These are phyloP conservation scores for Phasia obesa DNA, from an alignment of 2,888 invertebrate genomes.

Conservation along the genomic window DNA sequence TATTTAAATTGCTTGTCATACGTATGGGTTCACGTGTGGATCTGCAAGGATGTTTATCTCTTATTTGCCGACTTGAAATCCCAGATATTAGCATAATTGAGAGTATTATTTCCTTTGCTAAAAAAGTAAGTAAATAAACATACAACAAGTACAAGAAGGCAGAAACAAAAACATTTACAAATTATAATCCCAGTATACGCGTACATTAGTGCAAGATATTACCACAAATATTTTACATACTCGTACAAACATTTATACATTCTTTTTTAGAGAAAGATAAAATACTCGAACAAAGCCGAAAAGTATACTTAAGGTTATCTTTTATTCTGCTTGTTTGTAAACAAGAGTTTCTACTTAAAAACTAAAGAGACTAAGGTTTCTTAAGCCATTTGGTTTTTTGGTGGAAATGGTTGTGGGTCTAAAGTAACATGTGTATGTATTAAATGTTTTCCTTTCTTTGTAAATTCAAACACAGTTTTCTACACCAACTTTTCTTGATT, in stretches of 20 bases:
- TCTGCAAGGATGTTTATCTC: constrained; percentile 6
- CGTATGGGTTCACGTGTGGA: constrained; percentile 3
- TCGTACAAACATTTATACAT: constrained; percentile 1
- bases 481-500: constrained; percentile 31
- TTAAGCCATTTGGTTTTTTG: constrained; percentile 8
- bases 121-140: not conserved
- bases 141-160: constrained; percentile 23
- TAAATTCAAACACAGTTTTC: too few relatives aligned
- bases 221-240: constrained; percentile 21
- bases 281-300: constrained; percentile 51
- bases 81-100: constrained; percentile 62
- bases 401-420: not conserved
- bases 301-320: constrained; percentile 62
- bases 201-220: constrained; percentile 9
- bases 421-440: not conserved
- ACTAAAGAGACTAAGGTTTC: constrained; percentile 25
- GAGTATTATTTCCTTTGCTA: constrained; percentile 42
- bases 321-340: constrained; percentile 43
- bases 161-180: constrained; percentile 50
- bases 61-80: constrained; percentile 38
- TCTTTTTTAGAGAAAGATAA: constrained; percentile 32
- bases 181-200: constrained; percentile 16
- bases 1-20: constrained; percentile 55
- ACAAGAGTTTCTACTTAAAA: constrained; percentile 20
- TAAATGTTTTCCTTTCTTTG: not conserved